These are phyloP conservation scores for Drosophila merina DNA, from an alignment of 2,888 invertebrate genomes.

Conservation along the genomic window DNA sequence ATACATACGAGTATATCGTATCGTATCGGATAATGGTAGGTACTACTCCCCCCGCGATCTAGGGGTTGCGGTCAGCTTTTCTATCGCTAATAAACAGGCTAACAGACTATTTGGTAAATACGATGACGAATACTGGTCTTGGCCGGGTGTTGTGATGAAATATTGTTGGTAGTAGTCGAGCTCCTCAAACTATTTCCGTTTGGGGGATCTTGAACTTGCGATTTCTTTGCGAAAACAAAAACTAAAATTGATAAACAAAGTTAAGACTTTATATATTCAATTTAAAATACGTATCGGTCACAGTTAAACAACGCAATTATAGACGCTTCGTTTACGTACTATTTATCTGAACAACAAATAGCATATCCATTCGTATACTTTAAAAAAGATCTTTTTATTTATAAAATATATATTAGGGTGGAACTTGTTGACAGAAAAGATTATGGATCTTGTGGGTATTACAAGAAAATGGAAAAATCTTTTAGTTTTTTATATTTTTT, in stretches of 20 bases:
- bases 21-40: too few relatives aligned
- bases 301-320: conserved; percentile 34
- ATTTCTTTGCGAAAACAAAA: conserved; percentile 13
- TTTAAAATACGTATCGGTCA: conserved; percentile 23
- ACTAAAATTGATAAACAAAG: conserved; percentile 6
- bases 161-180: not conserved
- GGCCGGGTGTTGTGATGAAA: not conserved
- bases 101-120: conserved; percentile 14
- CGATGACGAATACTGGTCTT: conserved; percentile 22
- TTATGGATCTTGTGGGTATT: not conserved
- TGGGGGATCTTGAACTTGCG: conserved; percentile 13
- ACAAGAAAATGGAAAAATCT: too few relatives aligned
- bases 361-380: conserved; percentile 14
- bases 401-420: conserved; percentile 7
- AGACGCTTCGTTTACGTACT: conserved; percentile 18
- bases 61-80: conserved; percentile 6
- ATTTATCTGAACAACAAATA: conserved; percentile 15
- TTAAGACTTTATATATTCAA: conserved; percentile 5
- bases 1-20: not conserved
- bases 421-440: not conserved
- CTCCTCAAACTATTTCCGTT: conserved; percentile 3
- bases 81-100: conserved; percentile 4
- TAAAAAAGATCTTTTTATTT: conserved; percentile 18
- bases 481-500: too few relatives aligned
- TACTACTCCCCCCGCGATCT: not conserved